Base-by-base conservation (phyloP, 1,140 invertebrate genomes). In the Drosophila sp. region DNA sequence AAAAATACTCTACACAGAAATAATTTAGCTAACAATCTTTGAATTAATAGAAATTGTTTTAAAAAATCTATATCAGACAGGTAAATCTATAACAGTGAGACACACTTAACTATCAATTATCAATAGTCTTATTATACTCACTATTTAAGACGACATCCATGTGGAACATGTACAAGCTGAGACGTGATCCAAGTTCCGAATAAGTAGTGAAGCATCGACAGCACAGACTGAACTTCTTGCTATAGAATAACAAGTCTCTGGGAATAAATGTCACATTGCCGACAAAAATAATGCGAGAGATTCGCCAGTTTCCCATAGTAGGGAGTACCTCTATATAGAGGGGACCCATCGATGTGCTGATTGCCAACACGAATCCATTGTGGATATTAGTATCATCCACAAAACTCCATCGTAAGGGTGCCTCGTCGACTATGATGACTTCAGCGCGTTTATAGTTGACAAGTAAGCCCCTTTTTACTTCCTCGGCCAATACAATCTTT, bases 141-240 rank as follows among this genome's bases (percentile, higher is more conserved):
- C 79, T 0, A 2, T n/a, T 4, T 0, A 6, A 1, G 1, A 71
- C 2, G 0, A 84, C 9, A 21, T 84, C 81, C 62, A 84, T 11
- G 18, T 66, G 16, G n/a, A 80, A 53, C 6, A 45, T 41, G n/a
- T 54, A 57, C 0, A 80, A 2, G 1, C 8, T 45, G 4, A 86
- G 7, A 0, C 58, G 40, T 6, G 4, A 0, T 1, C 40, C 59
- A 0, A n/a, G 2, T 0, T 4, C 2, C 0, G 71, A 21, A 13
- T 36, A 82, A 1, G 21, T 56, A 2, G 50, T 72, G 0, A 87
- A 1, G 2, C 14, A 8, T 0, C 36, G 6, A 36, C 78, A 82
- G 21, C 82, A 87, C 0, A 79, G 50, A 9, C 83, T 79, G 11
- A 63, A 73, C 2, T 18, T 9, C 0, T 29, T 18, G 21, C 61